Evolutionary conservation across 2,797 vertebrate genomes (phyloP), one percentile per base, ranked within the genome.

Genomic region (Dermochelys coriacea): DNA sequence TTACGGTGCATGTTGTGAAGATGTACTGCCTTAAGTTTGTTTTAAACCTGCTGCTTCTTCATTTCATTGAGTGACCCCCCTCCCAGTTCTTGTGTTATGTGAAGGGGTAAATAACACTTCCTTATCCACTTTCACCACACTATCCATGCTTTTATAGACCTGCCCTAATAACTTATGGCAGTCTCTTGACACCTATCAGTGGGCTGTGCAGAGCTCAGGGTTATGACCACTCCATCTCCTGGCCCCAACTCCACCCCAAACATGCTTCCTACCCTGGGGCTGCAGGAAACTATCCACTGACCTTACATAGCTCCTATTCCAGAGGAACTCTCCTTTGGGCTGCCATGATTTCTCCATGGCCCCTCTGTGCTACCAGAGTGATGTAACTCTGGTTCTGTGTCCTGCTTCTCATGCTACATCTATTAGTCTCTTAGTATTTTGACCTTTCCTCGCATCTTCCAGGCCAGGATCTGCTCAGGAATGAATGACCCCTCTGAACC

Each of bases 401-500:
- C 80, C 51, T 81, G 51, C 47, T 34, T 50, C 71, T 54, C 27
- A 6, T 5, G 1, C 41, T 29, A 10, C 5, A 3, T 2, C 31
- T 52, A 23, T 45, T 84, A 75, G 37, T 84, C 68, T 41, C 21
- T 41, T 25, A 41, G 10, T 61, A 15, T 34, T 51, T 83, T 10
- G 7, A n/a, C 21, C 52, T 49, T 15, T 5, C 5, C 12, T 25
- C 25, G 23, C 83, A 2, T 12, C 41, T 88, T 74, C 75, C 31
- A 23, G 2, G 21, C 31, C 16, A 82, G 29, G 0, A 10, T 37
- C 34, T 12, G 3, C 54, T 5, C 59, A 25, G 1, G 2, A 10
- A 12, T 7, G 6, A 88, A 25, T 55, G 12, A 25, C 54, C 18
- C 45, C 47, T 1, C 1, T 1, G 31, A n/a, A 4, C 1, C 7